Evolutionary conservation across 2,113 vertebrate genomes (phyloP), one percentile per base, ranked within the genome.

Genomic region (Tinamus guttatus): DNA sequence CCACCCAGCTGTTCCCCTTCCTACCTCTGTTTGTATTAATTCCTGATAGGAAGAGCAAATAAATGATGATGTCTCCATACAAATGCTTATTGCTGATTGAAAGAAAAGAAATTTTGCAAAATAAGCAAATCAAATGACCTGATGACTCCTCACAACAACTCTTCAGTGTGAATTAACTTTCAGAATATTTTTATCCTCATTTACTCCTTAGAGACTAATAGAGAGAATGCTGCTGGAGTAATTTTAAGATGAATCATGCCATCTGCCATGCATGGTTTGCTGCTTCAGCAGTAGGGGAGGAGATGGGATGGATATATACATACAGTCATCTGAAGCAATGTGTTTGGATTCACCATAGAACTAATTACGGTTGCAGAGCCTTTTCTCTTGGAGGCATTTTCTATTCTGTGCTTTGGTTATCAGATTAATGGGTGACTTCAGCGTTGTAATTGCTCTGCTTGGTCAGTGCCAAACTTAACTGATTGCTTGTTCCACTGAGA

Each of bases 201-300:
- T 90, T 97, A 92, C 95, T 96, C 96, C 95, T 96, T 91, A 68
- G 93, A 97, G 94, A 65, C 95, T 93, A 97, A 94, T 95, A 85
- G 94, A n/a, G 54, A 41, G 73, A 90, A 59, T 81, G 87, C 89
- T 96, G 93, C 88, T 94, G 78, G 88, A 94, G 92, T 97, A 96
- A 96, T 97, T 95, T 95, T 92, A 67, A 84, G 94, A 93, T 97
- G 95, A 97, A 94, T 97, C 93, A 96, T 65, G 82, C 95, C 91
- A 95, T 97, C 93, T 95, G 94, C 93, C 82, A 94, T 81, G 60
- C 47, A 54, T 56, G 47, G 85, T 95, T 94, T 93, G 94, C 87
- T 96, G 89, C 89, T 91, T 95, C 94, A 94, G 94, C 93, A 89
- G 68, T 83, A 81, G 75, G 20, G 59, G 22, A 85, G 60, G 63